Evolutionary conservation across 2,888 invertebrate species (phyloP).

Genomic region (Dryomyza anilis): DNA sequence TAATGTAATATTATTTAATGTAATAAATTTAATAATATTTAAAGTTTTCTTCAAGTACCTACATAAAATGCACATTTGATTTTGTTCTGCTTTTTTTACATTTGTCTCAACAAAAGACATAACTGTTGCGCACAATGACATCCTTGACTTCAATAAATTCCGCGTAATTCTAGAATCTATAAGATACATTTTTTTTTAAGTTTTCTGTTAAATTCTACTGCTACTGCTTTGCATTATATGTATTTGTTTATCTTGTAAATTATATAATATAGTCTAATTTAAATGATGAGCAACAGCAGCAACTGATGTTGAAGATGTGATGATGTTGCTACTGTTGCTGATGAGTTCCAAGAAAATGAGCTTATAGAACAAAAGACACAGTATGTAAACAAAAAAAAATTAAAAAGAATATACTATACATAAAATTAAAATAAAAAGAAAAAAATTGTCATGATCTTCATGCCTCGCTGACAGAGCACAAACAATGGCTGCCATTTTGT

Average conservation of each 20-base stretch:
- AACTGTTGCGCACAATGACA: slow-evolving; percentile 48
- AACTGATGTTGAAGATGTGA: background rate
- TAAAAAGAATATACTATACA: background rate
- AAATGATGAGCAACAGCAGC: background rate
- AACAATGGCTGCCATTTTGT: background rate
- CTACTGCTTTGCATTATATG: no score
- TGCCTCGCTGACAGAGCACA: no score
- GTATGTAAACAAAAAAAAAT: background rate
- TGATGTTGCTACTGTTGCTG: background rate
- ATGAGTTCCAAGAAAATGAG: background rate
- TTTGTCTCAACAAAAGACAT: no score
- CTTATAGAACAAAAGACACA: background rate
- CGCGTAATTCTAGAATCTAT: slow-evolving; percentile 37
- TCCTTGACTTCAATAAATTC: slow-evolving; percentile 57
- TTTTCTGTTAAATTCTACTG: background rate
- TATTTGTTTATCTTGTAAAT: no score
- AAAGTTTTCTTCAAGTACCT: no score
- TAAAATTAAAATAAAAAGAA: background rate
- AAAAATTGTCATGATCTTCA: slow-evolving; percentile 20
- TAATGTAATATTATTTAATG: no score
- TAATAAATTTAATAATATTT: no score
- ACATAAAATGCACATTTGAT: no score
- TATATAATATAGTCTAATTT: background rate
- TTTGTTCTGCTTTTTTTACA: no score
- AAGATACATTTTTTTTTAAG: background rate